These are phyloP conservation scores for Xiphorhynchus erythropygius DNA, from an alignment of 2,797 vertebrate genomes.

Conservation along the genomic window DNA sequence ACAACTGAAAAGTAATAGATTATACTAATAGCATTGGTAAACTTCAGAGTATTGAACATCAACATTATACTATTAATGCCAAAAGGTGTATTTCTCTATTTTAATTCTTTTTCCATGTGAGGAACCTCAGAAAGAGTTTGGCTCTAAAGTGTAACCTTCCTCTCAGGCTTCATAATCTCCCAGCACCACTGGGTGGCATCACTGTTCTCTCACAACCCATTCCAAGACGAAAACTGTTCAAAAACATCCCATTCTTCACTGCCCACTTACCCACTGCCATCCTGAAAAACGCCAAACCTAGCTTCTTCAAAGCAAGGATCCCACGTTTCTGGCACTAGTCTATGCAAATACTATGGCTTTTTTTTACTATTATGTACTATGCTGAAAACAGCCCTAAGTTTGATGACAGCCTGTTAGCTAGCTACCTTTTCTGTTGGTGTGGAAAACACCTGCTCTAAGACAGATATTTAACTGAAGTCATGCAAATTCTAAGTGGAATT, in stretches of 20 bases:
- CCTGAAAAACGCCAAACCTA: background rate
- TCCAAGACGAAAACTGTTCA: background rate
- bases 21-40: accelerated
- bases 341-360: background rate
- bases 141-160: accelerated
- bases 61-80: accelerated
- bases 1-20: background rate
- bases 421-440: background rate
- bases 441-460: background rate
- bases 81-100: background rate
- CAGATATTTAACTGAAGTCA: background rate
- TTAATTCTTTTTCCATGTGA: background rate
- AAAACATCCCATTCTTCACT: background rate
- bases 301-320: background rate
- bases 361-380: background rate
- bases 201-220: background rate
- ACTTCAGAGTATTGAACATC: background rate
- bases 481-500: background rate
- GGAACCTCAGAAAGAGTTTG: background rate
- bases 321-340: background rate
- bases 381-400: background rate
- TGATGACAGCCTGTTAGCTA: background rate
- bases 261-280: accelerated
- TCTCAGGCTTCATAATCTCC: background rate
- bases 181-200: background rate